These are phyloP conservation scores for Sebastes matsubarae DNA, from an alignment of 2,797 vertebrate genomes.

Conservation along the genomic window DNA sequence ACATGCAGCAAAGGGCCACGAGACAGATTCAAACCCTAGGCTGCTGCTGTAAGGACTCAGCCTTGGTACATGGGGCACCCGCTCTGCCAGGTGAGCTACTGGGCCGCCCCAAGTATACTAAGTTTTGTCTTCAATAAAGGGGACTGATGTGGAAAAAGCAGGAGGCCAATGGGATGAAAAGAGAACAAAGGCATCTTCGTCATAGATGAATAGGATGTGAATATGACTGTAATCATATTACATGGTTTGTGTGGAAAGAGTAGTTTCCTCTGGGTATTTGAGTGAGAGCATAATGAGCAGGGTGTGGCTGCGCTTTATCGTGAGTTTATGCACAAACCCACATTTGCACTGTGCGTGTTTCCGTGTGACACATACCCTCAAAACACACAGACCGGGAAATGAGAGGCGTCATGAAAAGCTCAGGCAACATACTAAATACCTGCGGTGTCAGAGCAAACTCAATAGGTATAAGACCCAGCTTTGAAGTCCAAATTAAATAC, in stretches of 20 bases:
- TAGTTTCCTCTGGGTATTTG: constrained; percentile 10
- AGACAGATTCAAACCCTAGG: no score
- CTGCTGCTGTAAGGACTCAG: no score
- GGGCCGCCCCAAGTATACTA: not conserved
- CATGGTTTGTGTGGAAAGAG: constrained; percentile 20
- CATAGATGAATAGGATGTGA: constrained; percentile 2
- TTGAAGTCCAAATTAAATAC: not conserved
- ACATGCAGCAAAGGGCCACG: no score
- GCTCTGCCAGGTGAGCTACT: no score
- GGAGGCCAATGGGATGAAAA: not conserved
- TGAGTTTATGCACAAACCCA: constrained; percentile 33
- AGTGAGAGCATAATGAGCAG: constrained; percentile 30
- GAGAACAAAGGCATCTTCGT: not conserved
- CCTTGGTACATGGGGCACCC: no score
- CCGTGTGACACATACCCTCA: not conserved
- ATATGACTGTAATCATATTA: constrained; percentile 12
- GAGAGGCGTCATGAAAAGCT: not conserved
- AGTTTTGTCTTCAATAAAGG: not conserved
- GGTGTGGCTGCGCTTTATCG: constrained; percentile 16
- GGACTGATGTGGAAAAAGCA: not conserved
- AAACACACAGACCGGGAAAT: constrained; percentile 12
- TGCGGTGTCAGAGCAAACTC: not conserved
- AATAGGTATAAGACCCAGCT: not conserved
- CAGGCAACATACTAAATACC: not conserved
- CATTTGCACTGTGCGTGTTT: constrained; percentile 7